These are phyloP conservation scores for Acromyrmex charruanus DNA, from an alignment of 1,140 invertebrate species.

Conservation along the genomic window DNA sequence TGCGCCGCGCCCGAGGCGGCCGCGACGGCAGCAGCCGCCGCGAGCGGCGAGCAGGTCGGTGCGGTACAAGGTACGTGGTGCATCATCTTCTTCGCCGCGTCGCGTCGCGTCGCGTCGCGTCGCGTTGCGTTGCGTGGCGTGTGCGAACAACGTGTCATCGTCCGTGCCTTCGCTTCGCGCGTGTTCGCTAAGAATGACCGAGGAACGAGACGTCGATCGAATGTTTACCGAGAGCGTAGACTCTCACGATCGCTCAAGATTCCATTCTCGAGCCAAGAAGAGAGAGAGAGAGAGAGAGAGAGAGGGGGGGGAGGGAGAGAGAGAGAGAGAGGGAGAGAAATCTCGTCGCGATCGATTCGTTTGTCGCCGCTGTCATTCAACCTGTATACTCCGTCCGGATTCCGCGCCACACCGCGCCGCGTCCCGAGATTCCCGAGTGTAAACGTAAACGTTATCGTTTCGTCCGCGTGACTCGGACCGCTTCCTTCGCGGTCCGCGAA, in stretches of 20 bases:
- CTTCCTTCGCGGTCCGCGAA: too few species aligned
- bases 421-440: background rate
- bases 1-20: constrained; percentile 31
- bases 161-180: background rate
- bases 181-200: background rate
- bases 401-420: background rate
- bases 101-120: background rate
- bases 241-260: background rate
- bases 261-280: constrained; percentile 11
- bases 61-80: constrained; percentile 67
- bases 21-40: background rate
- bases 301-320: background rate
- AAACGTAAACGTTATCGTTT: too few species aligned
- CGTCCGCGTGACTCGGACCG: background rate
- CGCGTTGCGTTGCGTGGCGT: too few species aligned
- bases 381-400: background rate
- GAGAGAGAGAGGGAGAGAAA: background rate
- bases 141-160: background rate
- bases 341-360: constrained; percentile 66
- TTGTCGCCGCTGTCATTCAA: constrained; percentile 48
- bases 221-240: constrained; percentile 54
- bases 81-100: background rate
- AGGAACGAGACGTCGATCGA: background rate
- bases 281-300: constrained; percentile 5
- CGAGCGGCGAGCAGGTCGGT: constrained; percentile 17